These are phyloP conservation scores for Apocrypta bakeri DNA, from an alignment of 1,140 invertebrate genomes.

Conservation along the genomic window DNA sequence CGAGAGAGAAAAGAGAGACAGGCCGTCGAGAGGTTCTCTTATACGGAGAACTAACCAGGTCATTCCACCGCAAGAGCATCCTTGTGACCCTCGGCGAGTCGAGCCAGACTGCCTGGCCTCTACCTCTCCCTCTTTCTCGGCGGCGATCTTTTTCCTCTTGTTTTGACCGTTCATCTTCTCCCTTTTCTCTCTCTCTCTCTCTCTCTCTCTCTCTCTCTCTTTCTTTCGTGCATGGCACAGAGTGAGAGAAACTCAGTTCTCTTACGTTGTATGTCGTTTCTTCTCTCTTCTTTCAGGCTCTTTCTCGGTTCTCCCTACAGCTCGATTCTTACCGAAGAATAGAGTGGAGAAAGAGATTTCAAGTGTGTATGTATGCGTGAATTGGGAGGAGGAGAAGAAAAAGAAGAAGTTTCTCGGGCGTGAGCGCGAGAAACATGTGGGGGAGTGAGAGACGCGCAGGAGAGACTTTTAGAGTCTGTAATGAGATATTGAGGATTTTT, in stretches of 20 bases:
- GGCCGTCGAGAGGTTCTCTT: background rate
- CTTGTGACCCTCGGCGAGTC: conserved; percentile 45
- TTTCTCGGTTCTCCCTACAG: too few species aligned
- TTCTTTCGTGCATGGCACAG: conserved; percentile 38
- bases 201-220: too few species aligned
- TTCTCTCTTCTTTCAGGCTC: background rate
- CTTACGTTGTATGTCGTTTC: conserved; percentile 8
- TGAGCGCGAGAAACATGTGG: background rate
- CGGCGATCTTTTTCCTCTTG: conserved; percentile 34
- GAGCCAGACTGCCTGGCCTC: conserved; percentile 52
- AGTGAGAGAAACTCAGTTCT: conserved; percentile 51
- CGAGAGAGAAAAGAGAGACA: conserved; percentile 21
- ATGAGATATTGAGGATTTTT: too few species aligned
- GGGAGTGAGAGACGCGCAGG: background rate
- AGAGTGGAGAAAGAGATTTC: background rate
- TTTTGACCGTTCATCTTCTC: conserved; percentile 32
- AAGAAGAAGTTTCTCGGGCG: background rate
- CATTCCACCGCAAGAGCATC: conserved; percentile 50
- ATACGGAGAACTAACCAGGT: conserved; percentile 47
- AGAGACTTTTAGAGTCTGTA: background rate
- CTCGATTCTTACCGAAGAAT: background rate
- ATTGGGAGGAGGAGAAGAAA: background rate
- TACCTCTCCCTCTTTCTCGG: conserved; percentile 30
- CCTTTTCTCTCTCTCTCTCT: too few species aligned
- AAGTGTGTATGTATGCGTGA: too few species aligned